These are phyloP conservation scores for Chesias legatella DNA, from an alignment of 2,888 invertebrate species.

Conservation along the genomic window DNA sequence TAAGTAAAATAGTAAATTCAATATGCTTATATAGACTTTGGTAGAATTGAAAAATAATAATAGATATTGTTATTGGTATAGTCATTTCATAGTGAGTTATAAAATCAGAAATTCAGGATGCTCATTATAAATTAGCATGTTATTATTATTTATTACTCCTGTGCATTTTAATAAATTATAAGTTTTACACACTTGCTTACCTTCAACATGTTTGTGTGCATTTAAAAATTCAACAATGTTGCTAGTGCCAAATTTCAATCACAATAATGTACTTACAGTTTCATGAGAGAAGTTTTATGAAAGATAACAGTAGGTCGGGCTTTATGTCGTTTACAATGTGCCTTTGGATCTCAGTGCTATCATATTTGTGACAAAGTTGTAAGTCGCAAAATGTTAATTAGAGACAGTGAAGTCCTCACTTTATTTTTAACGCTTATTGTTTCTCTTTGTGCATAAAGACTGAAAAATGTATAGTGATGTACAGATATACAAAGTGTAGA, in stretches of 20 bases:
- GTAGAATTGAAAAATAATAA: constrained; percentile 28
- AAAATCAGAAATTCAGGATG: constrained; percentile 59
- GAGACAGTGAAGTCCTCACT: constrained; percentile 29
- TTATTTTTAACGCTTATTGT: constrained; percentile 42
- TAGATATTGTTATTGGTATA: constrained; percentile 36
- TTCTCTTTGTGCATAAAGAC: constrained; percentile 54
- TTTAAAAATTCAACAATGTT: constrained; percentile 13
- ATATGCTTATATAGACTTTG: constrained; percentile 48
- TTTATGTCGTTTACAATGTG: constrained; percentile 58
- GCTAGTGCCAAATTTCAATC: constrained; percentile 33
- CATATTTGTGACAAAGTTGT: constrained; percentile 49
- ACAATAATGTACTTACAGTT: constrained; percentile 16
- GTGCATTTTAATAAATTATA: constrained; percentile 35
- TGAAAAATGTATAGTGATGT: constrained; percentile 63
- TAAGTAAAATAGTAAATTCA: constrained; percentile 44
- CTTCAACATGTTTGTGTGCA: constrained; percentile 13
- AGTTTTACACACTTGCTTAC: constrained; percentile 5
- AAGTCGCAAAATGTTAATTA: constrained; percentile 28
- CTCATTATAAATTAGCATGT: constrained; percentile 62
- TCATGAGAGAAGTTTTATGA: constrained; percentile 13
- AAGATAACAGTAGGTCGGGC: constrained; percentile 30
- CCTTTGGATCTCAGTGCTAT: constrained; percentile 50
- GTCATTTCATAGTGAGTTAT: constrained; percentile 36
- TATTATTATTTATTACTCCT: constrained; percentile 44
- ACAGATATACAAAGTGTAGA: constrained; percentile 60